Evolutionary conservation across 2,113 vertebrate genomes (phyloP).

Genomic region (Aspidoscelis tigris): DNA sequence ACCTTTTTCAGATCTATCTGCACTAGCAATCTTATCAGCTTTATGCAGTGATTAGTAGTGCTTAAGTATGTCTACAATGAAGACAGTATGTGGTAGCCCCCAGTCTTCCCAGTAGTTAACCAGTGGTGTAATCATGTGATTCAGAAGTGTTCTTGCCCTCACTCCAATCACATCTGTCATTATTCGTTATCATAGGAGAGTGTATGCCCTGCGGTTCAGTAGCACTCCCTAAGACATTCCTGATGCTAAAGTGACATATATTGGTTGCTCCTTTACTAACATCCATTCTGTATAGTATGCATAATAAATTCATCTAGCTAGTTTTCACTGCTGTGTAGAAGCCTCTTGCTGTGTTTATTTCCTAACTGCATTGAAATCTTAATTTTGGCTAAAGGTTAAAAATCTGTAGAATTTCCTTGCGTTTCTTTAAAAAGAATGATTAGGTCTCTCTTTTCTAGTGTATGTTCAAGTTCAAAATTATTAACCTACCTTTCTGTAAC

Average conservation of each 20-base stretch:
- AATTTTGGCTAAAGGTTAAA: slow-evolving; percentile 48
- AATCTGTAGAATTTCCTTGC: slow-evolving; percentile 42
- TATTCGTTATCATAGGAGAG: slow-evolving; percentile 62
- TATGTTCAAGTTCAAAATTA: slow-evolving; percentile 63
- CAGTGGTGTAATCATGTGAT: slow-evolving; percentile 60
- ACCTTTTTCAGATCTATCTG: slow-evolving; percentile 71
- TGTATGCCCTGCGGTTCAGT: slow-evolving; percentile 72
- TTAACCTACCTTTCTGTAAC: slow-evolving; percentile 68
- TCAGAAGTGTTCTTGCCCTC: slow-evolving; percentile 52
- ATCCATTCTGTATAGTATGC: slow-evolving; percentile 77
- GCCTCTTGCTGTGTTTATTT: slow-evolving; percentile 66
- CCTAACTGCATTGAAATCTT: slow-evolving; percentile 42
- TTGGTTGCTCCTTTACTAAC: slow-evolving; percentile 73
- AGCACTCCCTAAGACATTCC: slow-evolving; percentile 65
- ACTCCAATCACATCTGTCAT: slow-evolving; percentile 54
- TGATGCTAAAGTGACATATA: slow-evolving; percentile 72
- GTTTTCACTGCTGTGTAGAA: slow-evolving; percentile 74
- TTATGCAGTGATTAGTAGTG: slow-evolving; percentile 65
- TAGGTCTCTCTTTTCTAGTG: slow-evolving; percentile 65
- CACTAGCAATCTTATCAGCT: slow-evolving; percentile 61
- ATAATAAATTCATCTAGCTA: slow-evolving; percentile 81
- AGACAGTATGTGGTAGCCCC: slow-evolving; percentile 51
- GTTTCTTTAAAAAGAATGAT: slow-evolving; percentile 55
- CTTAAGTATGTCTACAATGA: slow-evolving; percentile 61
- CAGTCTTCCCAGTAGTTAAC: slow-evolving; percentile 54